Base-by-base conservation (phyloP, 1,140 invertebrate species). In the Drosophila kepulauana region DNA sequence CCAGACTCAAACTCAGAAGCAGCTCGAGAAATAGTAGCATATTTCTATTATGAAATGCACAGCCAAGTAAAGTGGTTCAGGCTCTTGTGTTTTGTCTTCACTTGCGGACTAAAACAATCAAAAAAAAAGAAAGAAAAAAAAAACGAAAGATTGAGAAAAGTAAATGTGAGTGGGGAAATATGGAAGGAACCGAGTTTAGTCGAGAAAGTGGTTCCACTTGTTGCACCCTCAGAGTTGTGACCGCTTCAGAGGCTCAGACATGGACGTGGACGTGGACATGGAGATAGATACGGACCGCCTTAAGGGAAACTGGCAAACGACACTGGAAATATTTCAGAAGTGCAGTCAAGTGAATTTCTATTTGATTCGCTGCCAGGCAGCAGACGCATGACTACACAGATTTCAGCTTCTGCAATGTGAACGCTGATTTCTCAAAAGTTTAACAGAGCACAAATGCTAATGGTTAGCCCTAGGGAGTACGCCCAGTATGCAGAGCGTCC, bases 291-390 rank as follows among this genome's bases (percentile, higher is more conserved):
- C n/a, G 28, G 43, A 57, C 46, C 16, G 56, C 70, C 70, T 51
- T 56, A 20, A 35, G 59, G 45, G 43, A 52, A 62, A 62, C 43
- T 62, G 61, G 58, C 48, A 41, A 54, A 54, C 46, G 62, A 46
- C 56, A 67, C 30, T 64, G 76, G 63, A 67, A 72, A 86, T 82
- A 68, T 76, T 58, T 78, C 66, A 46, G 54, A 69, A 49, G 65
- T 61, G 84, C 79, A 79, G 66, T 79, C 70, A 77, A 82, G 79
- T 70, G 79, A 38, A 82, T 76, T 70, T 67, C 48, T 41, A 87
- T 87, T 72, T 75, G 70, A 76, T 73, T 70, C 41, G 52, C 68
- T 68, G 54, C 25, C 64, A 35, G 16, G 56, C 52, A 49, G 10
- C 59, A 49, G 59, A 33, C 54, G 46, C 59, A 63, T 64, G 68